phyloP scores from a whole-genome alignment of 2,113 vertebrate species.

The Actinemys pallida region DNA sequence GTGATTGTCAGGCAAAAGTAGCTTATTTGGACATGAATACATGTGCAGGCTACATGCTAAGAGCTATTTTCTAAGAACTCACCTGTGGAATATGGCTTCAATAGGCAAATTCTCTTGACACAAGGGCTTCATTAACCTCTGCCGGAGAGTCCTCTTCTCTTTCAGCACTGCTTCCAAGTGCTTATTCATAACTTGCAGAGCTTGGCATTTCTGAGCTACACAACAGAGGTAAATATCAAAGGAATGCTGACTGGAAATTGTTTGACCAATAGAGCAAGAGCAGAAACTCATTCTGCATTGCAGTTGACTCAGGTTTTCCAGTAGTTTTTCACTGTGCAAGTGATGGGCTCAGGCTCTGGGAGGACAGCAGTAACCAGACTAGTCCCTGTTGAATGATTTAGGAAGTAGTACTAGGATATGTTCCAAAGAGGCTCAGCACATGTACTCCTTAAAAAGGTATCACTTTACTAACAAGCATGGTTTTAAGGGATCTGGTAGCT shows the following conservation, averaged over 20 bases:
- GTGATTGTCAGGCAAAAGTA: background rate
- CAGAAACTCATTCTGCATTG: background rate
- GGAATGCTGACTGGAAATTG: background rate
- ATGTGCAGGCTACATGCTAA: background rate
- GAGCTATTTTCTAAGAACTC: conserved; percentile 21
- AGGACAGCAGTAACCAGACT: background rate
- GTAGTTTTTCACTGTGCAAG: background rate
- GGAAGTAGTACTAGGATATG: background rate
- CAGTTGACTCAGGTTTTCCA: background rate
- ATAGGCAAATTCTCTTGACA: conserved; percentile 87
- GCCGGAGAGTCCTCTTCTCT: conserved; percentile 84
- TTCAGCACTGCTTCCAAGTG: conserved; percentile 90
- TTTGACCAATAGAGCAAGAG: background rate
- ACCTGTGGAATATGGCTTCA: conserved; percentile 89
- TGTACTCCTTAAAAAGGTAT: background rate
- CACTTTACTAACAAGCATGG: background rate
- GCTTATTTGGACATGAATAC: background rate
- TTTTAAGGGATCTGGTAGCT: background rate
- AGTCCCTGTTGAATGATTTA: background rate
- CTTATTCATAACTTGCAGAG: conserved; percentile 84
- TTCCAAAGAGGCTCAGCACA: background rate
- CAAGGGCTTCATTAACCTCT: conserved; percentile 85
- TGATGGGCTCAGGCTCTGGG: background rate
- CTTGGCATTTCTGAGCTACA: conserved; percentile 82
- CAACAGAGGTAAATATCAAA: conserved; percentile 25